Evolutionary conservation across 2,888 invertebrate species (phyloP).

Genomic region (Sinohyriopsis cumingii): DNA sequence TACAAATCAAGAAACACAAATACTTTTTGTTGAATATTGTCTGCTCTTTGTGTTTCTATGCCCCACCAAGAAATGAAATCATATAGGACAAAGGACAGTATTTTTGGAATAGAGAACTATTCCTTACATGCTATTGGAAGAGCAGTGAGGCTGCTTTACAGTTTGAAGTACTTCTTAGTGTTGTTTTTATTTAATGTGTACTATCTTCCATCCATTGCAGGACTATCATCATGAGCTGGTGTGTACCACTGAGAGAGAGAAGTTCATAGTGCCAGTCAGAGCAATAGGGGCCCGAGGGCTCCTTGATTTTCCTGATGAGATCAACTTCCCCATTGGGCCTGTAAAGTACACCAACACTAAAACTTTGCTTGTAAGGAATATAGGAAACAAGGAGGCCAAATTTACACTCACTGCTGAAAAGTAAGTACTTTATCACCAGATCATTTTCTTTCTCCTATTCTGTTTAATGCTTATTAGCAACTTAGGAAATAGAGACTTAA

Average conservation of each 20-base stretch:
- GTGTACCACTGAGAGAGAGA: constrained; percentile 72
- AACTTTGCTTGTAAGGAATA: constrained; percentile 76
- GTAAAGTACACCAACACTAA: constrained; percentile 75
- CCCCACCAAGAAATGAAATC: too few species aligned
- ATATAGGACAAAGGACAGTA: too few species aligned
- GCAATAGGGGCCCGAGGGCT: constrained; percentile 77
- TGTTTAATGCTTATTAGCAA: background rate
- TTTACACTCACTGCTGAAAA: constrained; percentile 73
- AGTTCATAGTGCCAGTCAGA: constrained; percentile 72
- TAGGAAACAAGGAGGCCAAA: constrained; percentile 74
- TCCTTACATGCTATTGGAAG: too few species aligned
- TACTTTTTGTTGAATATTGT: too few species aligned
- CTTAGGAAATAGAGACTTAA: too few species aligned
- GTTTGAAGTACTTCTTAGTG: too few species aligned
- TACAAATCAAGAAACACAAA: too few species aligned
- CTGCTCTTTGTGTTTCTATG: too few species aligned
- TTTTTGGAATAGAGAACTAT: too few species aligned
- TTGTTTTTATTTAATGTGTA: too few species aligned
- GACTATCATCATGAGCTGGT: constrained; percentile 72
- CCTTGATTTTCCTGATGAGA: constrained; percentile 77
- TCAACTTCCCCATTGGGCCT: constrained; percentile 75
- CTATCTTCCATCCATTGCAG: constrained; percentile 39
- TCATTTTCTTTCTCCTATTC: background rate
- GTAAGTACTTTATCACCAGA: constrained; percentile 63
- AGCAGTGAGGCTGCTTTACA: too few species aligned